Conservation (phyloP, 2,797 vertebrate species). For the Todus mexicanus region DNA sequence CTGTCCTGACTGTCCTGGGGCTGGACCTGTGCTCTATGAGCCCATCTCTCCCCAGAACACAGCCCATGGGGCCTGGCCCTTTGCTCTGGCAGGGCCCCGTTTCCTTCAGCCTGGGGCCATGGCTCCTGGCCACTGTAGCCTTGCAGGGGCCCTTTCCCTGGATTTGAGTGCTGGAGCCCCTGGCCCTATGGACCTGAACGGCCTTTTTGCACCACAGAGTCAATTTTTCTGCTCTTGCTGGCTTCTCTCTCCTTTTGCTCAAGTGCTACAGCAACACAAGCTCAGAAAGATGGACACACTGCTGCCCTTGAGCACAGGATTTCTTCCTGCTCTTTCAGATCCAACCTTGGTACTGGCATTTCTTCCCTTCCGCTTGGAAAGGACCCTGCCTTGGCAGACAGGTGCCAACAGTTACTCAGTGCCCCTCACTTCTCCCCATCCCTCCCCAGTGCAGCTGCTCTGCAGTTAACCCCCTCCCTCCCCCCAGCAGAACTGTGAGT, state of each 20-base stretch:
- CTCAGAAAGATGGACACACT: not conserved
- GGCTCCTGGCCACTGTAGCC: not conserved
- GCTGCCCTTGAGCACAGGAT: not conserved
- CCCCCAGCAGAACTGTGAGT: too few relatives aligned
- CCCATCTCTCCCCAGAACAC: not conserved
- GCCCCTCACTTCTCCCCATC: too few relatives aligned
- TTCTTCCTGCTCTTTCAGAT: not conserved
- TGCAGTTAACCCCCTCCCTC: too few relatives aligned
- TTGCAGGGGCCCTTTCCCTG: not conserved
- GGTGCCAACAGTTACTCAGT: not conserved
- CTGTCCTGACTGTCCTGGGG: too few relatives aligned
- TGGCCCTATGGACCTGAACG: too few relatives aligned
- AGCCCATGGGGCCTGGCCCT: too few relatives aligned
- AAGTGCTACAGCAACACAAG: not conserved
- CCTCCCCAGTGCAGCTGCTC: too few relatives aligned
- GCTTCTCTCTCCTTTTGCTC: not conserved
- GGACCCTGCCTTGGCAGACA: not conserved
- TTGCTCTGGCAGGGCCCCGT: too few relatives aligned
- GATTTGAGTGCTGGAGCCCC: too few relatives aligned
- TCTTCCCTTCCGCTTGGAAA: not conserved
- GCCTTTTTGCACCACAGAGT: too few relatives aligned
- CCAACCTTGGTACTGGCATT: not conserved
- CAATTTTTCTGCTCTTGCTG: not conserved
- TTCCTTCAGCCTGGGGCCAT: too few relatives aligned
- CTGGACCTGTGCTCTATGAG: too few relatives aligned